Conservation (phyloP, 1,140 invertebrate genomes). For the Caerostris darwini region DNA sequence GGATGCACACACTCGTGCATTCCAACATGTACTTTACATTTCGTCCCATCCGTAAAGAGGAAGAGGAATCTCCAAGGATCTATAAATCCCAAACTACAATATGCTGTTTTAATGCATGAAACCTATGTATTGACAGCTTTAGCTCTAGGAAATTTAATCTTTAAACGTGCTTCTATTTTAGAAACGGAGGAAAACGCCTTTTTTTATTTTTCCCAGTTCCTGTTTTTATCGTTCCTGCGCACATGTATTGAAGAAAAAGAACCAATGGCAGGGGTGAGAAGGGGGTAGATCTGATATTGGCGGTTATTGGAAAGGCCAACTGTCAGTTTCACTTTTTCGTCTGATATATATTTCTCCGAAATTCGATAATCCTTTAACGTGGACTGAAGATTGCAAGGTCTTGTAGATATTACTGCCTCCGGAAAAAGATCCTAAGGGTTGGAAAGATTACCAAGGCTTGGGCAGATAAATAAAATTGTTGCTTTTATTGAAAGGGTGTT, state of each 20-base stretch:
- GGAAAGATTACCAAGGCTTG: constrained; percentile 16
- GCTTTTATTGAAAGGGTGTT: not conserved
- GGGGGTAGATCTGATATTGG: constrained; percentile 70
- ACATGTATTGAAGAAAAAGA: constrained; percentile 30
- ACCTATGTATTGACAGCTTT: constrained; percentile 68
- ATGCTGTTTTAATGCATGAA: constrained; percentile 67
- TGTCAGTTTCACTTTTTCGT: constrained; percentile 65
- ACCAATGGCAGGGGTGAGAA: not conserved
- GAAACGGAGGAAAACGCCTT: constrained; percentile 42
- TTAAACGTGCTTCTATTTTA: constrained; percentile 75
- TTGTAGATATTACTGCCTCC: constrained; percentile 11
- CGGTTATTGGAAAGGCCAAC: constrained; percentile 75
- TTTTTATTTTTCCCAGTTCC: constrained; percentile 79
- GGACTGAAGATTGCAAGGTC: constrained; percentile 19
- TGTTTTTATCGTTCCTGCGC: constrained; percentile 64
- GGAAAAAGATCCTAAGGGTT: constrained; percentile 6
- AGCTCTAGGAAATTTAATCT: constrained; percentile 69
- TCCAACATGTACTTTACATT: constrained; percentile 48
- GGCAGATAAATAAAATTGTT: not conserved
- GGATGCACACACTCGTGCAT: not conserved
- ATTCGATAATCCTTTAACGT: constrained; percentile 67
- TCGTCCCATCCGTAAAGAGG: not conserved
- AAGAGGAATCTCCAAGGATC: constrained; percentile 50
- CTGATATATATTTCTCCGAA: constrained; percentile 69
- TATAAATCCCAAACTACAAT: constrained; percentile 68